Conservation (phyloP, 2,113 vertebrate genomes). For the Ammodytes marinus region DNA sequence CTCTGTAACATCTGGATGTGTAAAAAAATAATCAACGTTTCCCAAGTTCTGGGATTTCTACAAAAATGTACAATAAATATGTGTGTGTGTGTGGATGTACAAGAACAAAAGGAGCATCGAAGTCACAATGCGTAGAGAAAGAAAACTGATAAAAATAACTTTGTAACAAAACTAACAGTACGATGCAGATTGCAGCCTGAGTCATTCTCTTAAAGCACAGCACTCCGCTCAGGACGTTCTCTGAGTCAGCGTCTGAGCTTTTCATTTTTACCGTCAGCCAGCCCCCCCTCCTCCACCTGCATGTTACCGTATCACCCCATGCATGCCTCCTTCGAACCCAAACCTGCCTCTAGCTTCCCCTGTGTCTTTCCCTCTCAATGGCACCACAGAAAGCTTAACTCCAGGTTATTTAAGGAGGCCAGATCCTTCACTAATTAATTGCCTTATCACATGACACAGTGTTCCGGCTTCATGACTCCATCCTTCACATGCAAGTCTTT, state of each 20-base stretch:
- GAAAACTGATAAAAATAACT: too few species aligned
- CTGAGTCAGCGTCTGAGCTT: conserved; percentile 39
- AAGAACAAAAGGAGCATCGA: too few species aligned
- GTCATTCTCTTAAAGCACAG: conserved; percentile 56
- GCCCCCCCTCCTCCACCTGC: background rate
- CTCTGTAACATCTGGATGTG: too few species aligned
- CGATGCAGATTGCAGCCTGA: conserved; percentile 28
- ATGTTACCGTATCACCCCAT: background rate
- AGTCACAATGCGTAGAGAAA: too few species aligned
- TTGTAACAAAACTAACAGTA: too few species aligned
- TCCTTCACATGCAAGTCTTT: background rate
- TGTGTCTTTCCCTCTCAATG: conserved; percentile 9
- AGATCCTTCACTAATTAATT: conserved; percentile 57
- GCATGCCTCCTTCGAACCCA: background rate
- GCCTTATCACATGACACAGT: conserved; percentile 46
- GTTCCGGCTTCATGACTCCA: conserved; percentile 44
- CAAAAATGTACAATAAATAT: too few species aligned
- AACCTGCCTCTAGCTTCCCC: too few species aligned
- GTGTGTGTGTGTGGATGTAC: too few species aligned
- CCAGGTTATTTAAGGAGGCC: conserved; percentile 52
- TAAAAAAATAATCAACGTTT: too few species aligned
- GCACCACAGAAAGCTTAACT: conserved; percentile 2
- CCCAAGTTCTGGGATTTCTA: too few species aligned
- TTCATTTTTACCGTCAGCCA: background rate
- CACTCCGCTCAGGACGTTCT: conserved; percentile 50